Conservation (phyloP, 2,797 vertebrate species). For the Rachycentron canadum region DNA sequence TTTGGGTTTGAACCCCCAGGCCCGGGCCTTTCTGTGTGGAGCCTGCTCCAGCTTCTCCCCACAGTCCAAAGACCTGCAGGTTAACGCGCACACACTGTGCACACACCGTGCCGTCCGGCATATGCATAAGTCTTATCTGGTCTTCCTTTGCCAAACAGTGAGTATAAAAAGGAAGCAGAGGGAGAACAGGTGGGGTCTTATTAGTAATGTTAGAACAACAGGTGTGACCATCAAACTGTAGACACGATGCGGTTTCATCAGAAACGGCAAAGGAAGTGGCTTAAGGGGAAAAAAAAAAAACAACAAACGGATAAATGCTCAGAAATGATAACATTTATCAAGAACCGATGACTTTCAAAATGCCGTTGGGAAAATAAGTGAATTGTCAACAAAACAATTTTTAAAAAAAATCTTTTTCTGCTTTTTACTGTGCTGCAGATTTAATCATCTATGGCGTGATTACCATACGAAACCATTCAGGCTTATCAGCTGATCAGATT, state of each 20-base stretch:
- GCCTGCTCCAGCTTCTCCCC: too few species aligned
- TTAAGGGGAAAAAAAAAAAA: too few species aligned
- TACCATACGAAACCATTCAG: conserved; percentile 11
- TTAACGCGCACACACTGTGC: too few species aligned
- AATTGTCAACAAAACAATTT: neutral
- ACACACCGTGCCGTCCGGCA: too few species aligned
- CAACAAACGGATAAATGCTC: neutral
- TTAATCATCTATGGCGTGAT: neutral
- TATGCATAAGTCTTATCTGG: neutral
- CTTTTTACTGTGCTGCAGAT: neutral
- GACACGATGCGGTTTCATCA: conserved; percentile 10
- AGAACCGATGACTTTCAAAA: conserved; percentile 1
- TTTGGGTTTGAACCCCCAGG: too few species aligned
- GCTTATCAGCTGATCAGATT: conserved; percentile 15
- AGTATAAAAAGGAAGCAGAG: neutral
- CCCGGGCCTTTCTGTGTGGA: too few species aligned
- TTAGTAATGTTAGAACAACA: conserved; percentile 20
- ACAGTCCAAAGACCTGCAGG: too few species aligned
- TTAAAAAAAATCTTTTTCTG: neutral
- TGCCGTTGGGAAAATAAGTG: neutral
- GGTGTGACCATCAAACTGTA: neutral
- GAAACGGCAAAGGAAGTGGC: neutral
- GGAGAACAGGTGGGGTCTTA: conserved; percentile 3
- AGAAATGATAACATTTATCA: neutral
- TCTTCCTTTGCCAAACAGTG: neutral